Evolutionary conservation across 2,888 invertebrate species (phyloP).

Genomic region (Lasioglossum leucozonium): DNA sequence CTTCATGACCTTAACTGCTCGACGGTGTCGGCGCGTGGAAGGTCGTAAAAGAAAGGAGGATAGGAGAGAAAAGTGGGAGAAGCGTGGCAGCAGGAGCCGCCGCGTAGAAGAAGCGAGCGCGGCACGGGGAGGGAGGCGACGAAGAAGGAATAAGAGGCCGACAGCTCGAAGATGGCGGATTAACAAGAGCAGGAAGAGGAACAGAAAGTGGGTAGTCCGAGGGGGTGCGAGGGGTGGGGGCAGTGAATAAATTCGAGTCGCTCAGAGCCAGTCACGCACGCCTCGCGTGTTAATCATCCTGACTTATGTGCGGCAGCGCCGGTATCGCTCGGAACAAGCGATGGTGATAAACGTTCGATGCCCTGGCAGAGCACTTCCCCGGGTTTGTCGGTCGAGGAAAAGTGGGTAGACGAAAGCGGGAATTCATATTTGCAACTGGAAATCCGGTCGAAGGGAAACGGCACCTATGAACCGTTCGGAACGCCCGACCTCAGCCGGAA

Average conservation of each 20-base stretch:
- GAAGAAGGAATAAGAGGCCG: slow-evolving; percentile 15
- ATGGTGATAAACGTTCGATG: slow-evolving; percentile 74
- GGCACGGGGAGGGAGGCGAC: neutral
- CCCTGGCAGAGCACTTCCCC: slow-evolving; percentile 37
- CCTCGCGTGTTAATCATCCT: slow-evolving; percentile 80
- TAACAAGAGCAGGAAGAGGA: slow-evolving; percentile 34
- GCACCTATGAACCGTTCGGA: slow-evolving; percentile 21
- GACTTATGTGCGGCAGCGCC: slow-evolving; percentile 77
- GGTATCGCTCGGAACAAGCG: slow-evolving; percentile 69
- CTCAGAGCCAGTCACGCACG: slow-evolving; percentile 79
- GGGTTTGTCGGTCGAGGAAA: slow-evolving; percentile 39
- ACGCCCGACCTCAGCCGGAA: slow-evolving; percentile 50
- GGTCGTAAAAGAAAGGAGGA: slow-evolving; percentile 17
- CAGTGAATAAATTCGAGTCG: slow-evolving; percentile 76
- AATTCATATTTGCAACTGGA: slow-evolving; percentile 79
- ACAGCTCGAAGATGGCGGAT: slow-evolving; percentile 28
- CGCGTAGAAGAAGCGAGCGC: neutral
- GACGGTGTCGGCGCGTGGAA: slow-evolving; percentile 31
- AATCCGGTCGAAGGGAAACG: slow-evolving; percentile 40
- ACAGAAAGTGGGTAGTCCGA: slow-evolving; percentile 14
- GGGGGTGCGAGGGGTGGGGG: slow-evolving; percentile 50
- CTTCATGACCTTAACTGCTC: slow-evolving; percentile 67
- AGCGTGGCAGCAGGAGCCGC: neutral
- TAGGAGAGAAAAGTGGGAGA: neutral
- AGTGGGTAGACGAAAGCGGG: slow-evolving; percentile 53